These are phyloP conservation scores for Chamaea fasciata DNA, from an alignment of 2,113 vertebrate species.

Conservation along the genomic window DNA sequence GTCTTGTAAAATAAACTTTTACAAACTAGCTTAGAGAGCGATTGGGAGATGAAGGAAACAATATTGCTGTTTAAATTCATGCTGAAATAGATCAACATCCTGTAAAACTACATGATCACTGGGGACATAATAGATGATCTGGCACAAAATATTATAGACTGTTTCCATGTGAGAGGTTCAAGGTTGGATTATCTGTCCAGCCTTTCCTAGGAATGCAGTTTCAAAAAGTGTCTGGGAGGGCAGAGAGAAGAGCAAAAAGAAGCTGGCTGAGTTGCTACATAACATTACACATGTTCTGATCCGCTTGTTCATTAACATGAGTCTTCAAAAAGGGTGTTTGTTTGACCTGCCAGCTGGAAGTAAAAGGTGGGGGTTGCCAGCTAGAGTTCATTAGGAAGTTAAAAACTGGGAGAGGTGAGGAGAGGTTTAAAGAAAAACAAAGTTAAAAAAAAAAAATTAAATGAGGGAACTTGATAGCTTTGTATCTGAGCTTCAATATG, in stretches of 20 bases:
- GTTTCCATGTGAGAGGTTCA: not conserved
- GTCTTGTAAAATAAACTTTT: not conserved
- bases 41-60: not conserved
- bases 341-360: conserved; percentile 6
- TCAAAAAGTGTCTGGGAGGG: not conserved
- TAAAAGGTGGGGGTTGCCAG: not conserved
- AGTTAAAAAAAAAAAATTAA: not conserved
- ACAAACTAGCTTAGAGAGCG: not conserved
- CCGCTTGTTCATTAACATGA: not conserved
- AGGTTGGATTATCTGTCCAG: not conserved
- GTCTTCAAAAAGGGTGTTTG: not conserved
- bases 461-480: not conserved
- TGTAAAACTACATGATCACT: not conserved
- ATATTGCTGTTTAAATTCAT: not conserved
- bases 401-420: conserved; percentile 17
- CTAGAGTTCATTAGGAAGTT: conserved; percentile 11
- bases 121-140: not conserved
- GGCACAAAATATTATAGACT: not conserved
- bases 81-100: not conserved
- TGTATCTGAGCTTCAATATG: not conserved
- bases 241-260: not conserved
- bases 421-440: not conserved
- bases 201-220: not conserved
- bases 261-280: not conserved
- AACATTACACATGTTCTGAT: not conserved